These are phyloP conservation scores for Eufriesea mexicana DNA, from an alignment of 1,140 invertebrate genomes.

Conservation along the genomic window DNA sequence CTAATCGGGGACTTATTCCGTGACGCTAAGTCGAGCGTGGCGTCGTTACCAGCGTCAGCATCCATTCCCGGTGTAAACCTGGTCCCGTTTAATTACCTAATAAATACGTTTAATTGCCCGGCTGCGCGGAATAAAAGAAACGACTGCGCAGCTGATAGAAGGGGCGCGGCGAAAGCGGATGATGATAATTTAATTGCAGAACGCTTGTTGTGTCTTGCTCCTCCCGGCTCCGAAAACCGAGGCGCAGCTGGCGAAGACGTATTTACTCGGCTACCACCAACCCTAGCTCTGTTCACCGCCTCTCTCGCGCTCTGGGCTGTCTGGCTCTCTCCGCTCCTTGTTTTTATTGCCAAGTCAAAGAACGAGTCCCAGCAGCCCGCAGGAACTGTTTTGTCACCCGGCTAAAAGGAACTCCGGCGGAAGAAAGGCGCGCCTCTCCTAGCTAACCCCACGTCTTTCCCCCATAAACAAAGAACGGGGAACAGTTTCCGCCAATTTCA, in stretches of 20 bases:
- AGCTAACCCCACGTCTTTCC: constrained; percentile 7
- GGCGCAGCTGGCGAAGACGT: constrained; percentile 63
- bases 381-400: constrained; percentile 54
- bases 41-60: background rate
- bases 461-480: constrained; percentile 34
- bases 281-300: background rate
- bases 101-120: constrained; percentile 51
- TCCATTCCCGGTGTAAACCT: background rate
- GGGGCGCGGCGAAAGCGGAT: constrained; percentile 27
- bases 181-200: constrained; percentile 68
- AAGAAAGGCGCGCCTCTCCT: constrained; percentile 27
- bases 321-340: constrained; percentile 24
- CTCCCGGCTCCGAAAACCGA: constrained; percentile 18
- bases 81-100: constrained; percentile 45
- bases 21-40: background rate
- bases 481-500: constrained; percentile 26
- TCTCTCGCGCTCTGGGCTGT: background rate
- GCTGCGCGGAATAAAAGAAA: background rate
- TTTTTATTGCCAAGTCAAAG: constrained; percentile 68
- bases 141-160: background rate
- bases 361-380: constrained; percentile 50
- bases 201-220: constrained; percentile 45
- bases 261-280: constrained; percentile 33
- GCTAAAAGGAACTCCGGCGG: constrained; percentile 24
- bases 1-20: no score